Base-by-base conservation (phyloP, 2,113 vertebrate genomes). In the Vombatus ursinus region DNA sequence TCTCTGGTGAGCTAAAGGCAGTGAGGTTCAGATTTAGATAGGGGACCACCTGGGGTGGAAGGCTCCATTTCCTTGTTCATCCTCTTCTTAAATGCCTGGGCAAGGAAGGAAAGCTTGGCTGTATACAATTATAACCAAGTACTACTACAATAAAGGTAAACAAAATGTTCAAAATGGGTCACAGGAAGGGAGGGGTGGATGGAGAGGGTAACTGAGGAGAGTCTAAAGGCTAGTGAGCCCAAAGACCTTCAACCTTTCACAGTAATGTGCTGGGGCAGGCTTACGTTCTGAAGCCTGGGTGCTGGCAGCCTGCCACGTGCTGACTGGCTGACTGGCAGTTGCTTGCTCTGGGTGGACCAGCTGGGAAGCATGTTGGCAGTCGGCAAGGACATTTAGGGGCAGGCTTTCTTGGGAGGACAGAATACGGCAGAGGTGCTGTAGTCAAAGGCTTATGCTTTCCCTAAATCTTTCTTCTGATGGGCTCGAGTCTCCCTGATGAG, bases 341-440 rank as follows among this genome's bases (percentile, higher is more conserved):
- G 90, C 94, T 48, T 2, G 93, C 16, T 2, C 92, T 11, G 92
- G 44, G 96, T 37, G 92, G 97, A 97, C 97, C 95, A 44, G 97
- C 97, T 90, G 89, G 93, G n/a, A 93, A 98, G 97, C 97, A 97
- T 96, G 96, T 96, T 98, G 97, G 98, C 98, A 97, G 96, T 96
- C 97, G 96, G 97, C 94, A 4, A 14, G 25, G 96, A 94, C 92
- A 93, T 84, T 50, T 50, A n/a, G 28, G 95, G 97, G 96, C 90
- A 95, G 95, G 95, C 47, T 90, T 95, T 89, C 96, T 94, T 52
- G n/a, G 90, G 95, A 44, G 94, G 95, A 47, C 97, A 97, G 96
- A 97, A 97, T 97, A 97, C 57, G 44, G 90, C 94, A 52, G 92
- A 93, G 91, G 68, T 94, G 96, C 90, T 77, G 11, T 61, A 93